Evolutionary conservation across 1,140 invertebrate genomes (phyloP).

Genomic region (Aplysia californica): DNA sequence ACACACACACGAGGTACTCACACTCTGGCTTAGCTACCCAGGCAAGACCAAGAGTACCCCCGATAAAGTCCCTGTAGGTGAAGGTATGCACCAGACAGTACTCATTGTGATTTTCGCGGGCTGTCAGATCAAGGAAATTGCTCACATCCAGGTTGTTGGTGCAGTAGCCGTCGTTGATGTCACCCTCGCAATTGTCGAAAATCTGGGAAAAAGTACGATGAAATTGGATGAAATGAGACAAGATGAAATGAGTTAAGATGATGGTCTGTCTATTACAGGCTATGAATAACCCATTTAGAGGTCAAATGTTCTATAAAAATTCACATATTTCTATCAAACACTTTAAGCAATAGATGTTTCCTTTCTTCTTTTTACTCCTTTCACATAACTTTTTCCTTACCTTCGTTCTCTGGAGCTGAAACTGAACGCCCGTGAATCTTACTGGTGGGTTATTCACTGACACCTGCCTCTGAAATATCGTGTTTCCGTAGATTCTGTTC

Average conservation of each 20-base stretch:
- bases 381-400: not conserved
- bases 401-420: slow-evolving; percentile 21
- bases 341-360: not conserved
- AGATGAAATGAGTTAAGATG: not conserved
- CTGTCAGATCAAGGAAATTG: slow-evolving; percentile 94
- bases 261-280: not conserved
- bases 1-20: too few relatives aligned
- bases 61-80: slow-evolving; percentile 97
- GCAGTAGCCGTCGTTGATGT: slow-evolving; percentile 2
- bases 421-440: not conserved
- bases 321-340: not conserved
- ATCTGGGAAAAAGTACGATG: not conserved
- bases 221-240: not conserved
- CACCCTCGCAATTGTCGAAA: not conserved
- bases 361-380: not conserved
- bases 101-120: slow-evolving; percentile 93
- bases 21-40: slow-evolving; percentile 87
- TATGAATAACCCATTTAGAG: not conserved
- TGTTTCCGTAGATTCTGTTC: slow-evolving; percentile 9
- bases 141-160: slow-evolving; percentile 94
- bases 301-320: not conserved
- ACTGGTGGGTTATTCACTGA: not conserved
- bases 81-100: slow-evolving; percentile 99
- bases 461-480: not conserved
- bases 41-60: slow-evolving; percentile 94